Percentiles rank a stretch among this genome's conserved stretches.
These are phyloP conservation scores for Parascotia fuliginaria DNA, from an alignment of 2,888 invertebrate genomes.

Conservation along the genomic window DNA sequence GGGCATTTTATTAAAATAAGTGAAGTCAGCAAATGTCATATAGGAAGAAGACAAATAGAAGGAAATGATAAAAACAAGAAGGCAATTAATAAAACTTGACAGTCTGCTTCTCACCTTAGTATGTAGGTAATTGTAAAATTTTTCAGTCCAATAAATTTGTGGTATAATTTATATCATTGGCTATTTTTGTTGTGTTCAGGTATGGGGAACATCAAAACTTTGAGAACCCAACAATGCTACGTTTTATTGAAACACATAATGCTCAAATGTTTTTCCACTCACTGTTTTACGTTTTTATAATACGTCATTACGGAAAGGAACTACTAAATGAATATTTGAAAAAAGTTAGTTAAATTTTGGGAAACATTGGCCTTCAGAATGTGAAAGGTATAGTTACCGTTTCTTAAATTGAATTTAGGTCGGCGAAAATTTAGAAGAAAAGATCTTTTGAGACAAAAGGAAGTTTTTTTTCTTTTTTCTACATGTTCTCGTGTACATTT, in stretches of 20 bases:
- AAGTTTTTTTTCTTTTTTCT: neutral
- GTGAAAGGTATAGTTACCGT: slow-evolving; percentile 28
- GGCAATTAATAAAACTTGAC: too few species aligned
- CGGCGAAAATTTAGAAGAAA: slow-evolving; percentile 1
- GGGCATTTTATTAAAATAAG: too few species aligned
- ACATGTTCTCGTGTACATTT: neutral
- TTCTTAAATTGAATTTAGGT: slow-evolving; percentile 36
- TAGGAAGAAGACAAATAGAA: too few species aligned
- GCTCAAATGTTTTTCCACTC: slow-evolving; percentile 21
- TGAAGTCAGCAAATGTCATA: too few species aligned
- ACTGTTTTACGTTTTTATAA: slow-evolving; percentile 17
- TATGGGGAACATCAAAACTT: slow-evolving; percentile 20
- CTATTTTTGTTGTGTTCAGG: too few species aligned
- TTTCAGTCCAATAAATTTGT: too few species aligned
- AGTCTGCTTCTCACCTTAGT: too few species aligned
- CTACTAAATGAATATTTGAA: slow-evolving; percentile 15
- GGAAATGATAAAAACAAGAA: too few species aligned
- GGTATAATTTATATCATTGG: too few species aligned
- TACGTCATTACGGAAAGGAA: slow-evolving; percentile 25
- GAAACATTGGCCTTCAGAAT: slow-evolving; percentile 19
- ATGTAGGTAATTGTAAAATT: too few species aligned
- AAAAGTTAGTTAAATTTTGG: slow-evolving; percentile 36
- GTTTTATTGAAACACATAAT: slow-evolving; percentile 41
- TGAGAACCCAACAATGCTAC: slow-evolving; percentile 24
- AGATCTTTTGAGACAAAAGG: slow-evolving; percentile 1